Percentiles rank a stretch among this genome's conserved stretches.
These are phyloP conservation scores for Pollicipes pollicipes DNA, from an alignment of 1,140 invertebrate genomes.

Conservation along the genomic window DNA sequence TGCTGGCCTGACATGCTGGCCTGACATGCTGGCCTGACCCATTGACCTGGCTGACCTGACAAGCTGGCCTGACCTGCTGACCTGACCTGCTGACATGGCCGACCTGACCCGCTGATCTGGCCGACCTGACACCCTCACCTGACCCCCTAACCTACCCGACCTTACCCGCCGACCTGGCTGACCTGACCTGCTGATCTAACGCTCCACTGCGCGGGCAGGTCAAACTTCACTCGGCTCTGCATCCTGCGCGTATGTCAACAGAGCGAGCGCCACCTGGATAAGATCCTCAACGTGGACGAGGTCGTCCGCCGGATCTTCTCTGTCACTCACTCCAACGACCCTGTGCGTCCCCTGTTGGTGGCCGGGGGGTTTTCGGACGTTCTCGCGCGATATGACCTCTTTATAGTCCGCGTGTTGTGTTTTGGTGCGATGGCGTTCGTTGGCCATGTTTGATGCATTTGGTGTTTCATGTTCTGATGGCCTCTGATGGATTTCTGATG, in stretches of 20 bases:
- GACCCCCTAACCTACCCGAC: constrained; percentile 9
- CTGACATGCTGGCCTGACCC: too few relatives aligned
- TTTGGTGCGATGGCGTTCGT: too few relatives aligned
- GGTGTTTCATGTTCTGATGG: too few relatives aligned
- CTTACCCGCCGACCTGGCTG: constrained; percentile 6
- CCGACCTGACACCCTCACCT: not conserved
- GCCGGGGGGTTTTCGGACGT: not conserved
- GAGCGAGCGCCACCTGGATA: constrained; percentile 89
- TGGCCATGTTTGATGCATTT: too few relatives aligned
- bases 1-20: too few relatives aligned
- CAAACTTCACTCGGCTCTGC: constrained; percentile 80
- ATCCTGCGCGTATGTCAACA: constrained; percentile 85
- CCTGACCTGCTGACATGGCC: too few relatives aligned
- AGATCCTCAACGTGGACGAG: constrained; percentile 90
- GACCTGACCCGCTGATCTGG: constrained; percentile 6
- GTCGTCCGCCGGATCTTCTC: constrained; percentile 82
- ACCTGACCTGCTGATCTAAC: constrained; percentile 4
- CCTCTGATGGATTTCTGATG: too few relatives aligned
- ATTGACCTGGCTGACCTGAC: not conserved
- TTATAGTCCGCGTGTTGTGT: too few relatives aligned
- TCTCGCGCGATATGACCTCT: too few relatives aligned
- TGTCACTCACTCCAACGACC: constrained; percentile 93
- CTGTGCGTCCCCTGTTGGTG: constrained; percentile 34
- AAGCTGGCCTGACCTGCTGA: not conserved
- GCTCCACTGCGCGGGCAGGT: constrained; percentile 32